Evolutionary conservation across 2,797 vertebrate genomes (phyloP), one percentile per base, ranked within the genome.

Genomic region (Odontamblyopus lacepedii): DNA sequence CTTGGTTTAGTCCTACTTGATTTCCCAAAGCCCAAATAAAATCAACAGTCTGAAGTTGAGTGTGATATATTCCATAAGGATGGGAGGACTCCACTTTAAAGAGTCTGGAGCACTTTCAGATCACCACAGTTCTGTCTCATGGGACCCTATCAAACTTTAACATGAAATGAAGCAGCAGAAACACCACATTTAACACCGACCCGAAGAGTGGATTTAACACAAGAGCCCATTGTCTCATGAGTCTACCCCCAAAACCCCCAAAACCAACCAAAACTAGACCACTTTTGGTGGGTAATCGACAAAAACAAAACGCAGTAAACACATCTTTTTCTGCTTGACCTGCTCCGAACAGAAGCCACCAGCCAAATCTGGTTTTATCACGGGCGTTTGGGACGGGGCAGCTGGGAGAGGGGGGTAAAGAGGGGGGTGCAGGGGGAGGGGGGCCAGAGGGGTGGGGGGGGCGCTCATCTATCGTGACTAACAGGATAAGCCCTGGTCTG

Each of bases 391-490:
- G 67, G 76, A 75, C 76, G 79, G 80, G 74, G 73, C 92, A 93
- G 91, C 91, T 93, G 91, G 91, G 87, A 88, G 90, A 38, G 35
- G 35, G 35, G 35, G 35, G 35, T 1, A 2, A 7, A 35, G 7
- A 35, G 35, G 35, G 7, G 92, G 91, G 79, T 72, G 73, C 92
- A 93, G 29, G 11, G 41, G 32, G 61, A 18, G 30, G 16, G 61
- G 77, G 78, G 71, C 69, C 90, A 91, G 60, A 29, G 11, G 41
- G 30, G 61, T n/a, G n/a, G 7, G 29, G 16, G 60, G 77, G 76
- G 88, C 91, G 90, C 88, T 92, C 91, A 92, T 92, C 90, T 83
- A 89, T 90, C 91, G 92, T 93, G 92, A 93, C 92, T 93, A 93
- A 93, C 92, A 91, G 92, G 92, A 93, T 93, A 84, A 92, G 90